phyloP scores from a whole-genome alignment of 2,888 invertebrate species.

The Napeogenes sylphis region DNA sequence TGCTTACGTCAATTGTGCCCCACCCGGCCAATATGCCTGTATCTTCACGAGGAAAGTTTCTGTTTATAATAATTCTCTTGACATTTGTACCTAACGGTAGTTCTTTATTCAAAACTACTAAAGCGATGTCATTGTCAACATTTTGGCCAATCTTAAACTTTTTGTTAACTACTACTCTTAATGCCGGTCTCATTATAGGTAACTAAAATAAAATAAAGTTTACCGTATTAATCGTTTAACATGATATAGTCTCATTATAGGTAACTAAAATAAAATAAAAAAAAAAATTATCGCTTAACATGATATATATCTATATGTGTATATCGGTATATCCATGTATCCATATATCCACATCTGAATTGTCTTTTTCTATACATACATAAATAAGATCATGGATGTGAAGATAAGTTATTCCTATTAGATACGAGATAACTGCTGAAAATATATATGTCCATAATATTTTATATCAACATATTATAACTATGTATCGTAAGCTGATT shows the following conservation, averaged over 20 bases:
- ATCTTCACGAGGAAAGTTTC: slow-evolving; percentile 18
- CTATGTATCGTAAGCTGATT: too few relatives aligned
- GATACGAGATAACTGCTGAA: too few relatives aligned
- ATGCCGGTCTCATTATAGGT: slow-evolving; percentile 26
- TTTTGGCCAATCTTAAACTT: slow-evolving; percentile 24
- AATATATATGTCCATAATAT: too few relatives aligned
- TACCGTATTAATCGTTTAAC: background rate
- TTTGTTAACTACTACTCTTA: slow-evolving; percentile 31
- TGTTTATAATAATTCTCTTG: slow-evolving; percentile 40
- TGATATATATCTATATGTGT: background rate
- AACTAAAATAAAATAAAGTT: slow-evolving; percentile 23
- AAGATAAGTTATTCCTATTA: too few relatives aligned
- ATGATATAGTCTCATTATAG: too few relatives aligned
- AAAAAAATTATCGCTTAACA: background rate
- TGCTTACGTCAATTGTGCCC: slow-evolving; percentile 46
- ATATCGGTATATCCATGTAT: background rate
- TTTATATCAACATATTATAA: too few relatives aligned
- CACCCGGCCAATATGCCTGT: slow-evolving; percentile 45
- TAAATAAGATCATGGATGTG: too few relatives aligned
- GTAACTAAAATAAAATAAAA: too few relatives aligned
- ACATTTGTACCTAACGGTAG: slow-evolving; percentile 37
- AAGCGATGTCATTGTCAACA: slow-evolving; percentile 40
- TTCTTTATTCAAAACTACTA: slow-evolving; percentile 29
- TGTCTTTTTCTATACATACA: too few relatives aligned
- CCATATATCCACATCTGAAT: background rate